Percentiles rank a stretch among this genome's conserved stretches.
Conservation (phyloP, 1,140 invertebrate genomes). For the Drosophila nebulosa region DNA sequence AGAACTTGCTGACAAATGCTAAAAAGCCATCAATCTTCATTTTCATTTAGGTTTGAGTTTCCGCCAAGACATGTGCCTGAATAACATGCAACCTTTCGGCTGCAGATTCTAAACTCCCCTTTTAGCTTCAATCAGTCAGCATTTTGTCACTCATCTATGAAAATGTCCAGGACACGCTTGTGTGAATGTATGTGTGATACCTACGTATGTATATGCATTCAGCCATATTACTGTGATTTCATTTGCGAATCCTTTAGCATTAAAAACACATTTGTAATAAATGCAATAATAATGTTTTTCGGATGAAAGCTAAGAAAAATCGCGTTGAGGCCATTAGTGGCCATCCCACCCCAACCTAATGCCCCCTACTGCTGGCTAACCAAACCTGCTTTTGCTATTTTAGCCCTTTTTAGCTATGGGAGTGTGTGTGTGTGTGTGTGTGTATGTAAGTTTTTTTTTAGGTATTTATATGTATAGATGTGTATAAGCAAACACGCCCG, state of each 20-base stretch:
- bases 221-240: constrained; percentile 21
- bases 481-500: constrained; percentile 31
- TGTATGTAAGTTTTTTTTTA: too few species aligned
- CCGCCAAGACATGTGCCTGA: neutral
- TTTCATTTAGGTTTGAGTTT: constrained; percentile 39
- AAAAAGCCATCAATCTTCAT: constrained; percentile 69
- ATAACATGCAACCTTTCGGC: too few species aligned
- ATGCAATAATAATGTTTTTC: constrained; percentile 47
- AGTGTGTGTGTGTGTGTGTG: neutral
- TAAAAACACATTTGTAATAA: constrained; percentile 66
- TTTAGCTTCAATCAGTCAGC: constrained; percentile 37
- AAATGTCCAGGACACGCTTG: constrained; percentile 12
- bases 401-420: constrained; percentile 47
- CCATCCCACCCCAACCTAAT: constrained; percentile 35
- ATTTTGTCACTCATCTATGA: constrained; percentile 42
- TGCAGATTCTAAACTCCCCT: neutral
- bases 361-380: constrained; percentile 14
- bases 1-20: constrained; percentile 48
- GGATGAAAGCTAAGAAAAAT: constrained; percentile 37
- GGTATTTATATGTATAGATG: constrained; percentile 57
- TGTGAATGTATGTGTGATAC: neutral
- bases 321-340: constrained; percentile 42
- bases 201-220: neutral
- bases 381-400: constrained; percentile 56
- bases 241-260: constrained; percentile 46